These are phyloP conservation scores for Drosophila pegasa DNA, from an alignment of 2,888 invertebrate genomes.

Conservation along the genomic window DNA sequence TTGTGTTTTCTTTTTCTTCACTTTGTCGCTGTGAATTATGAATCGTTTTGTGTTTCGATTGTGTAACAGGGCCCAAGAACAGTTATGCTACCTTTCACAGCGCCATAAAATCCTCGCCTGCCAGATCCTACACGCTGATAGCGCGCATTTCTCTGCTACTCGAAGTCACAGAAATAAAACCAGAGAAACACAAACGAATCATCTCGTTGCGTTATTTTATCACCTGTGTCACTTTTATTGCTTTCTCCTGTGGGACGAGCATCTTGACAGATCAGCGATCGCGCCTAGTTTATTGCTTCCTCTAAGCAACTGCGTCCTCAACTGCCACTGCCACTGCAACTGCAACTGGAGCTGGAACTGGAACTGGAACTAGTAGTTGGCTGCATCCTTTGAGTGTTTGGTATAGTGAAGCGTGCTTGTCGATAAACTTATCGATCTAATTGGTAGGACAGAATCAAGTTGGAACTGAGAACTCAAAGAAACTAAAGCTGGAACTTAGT, in stretches of 20 bases:
- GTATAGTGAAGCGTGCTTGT: neutral
- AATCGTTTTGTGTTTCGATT: conserved; percentile 66
- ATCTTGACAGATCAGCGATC: conserved; percentile 77
- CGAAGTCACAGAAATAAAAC: conserved; percentile 23
- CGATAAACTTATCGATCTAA: neutral
- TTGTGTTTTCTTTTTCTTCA: conserved; percentile 31
- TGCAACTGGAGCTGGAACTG: conserved; percentile 4
- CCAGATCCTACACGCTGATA: conserved; percentile 73
- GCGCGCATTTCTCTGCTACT: conserved; percentile 65
- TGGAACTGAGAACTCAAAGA: no score
- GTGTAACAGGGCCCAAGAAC: conserved; percentile 76
- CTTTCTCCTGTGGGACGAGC: conserved; percentile 55
- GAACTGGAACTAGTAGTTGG: conserved; percentile 1
- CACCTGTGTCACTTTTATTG: conserved; percentile 78
- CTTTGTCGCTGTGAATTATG: conserved; percentile 55
- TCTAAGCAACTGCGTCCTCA: conserved; percentile 32
- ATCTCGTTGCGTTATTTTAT: conserved; percentile 83
- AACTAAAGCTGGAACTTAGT: no score
- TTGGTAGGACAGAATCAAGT: no score
- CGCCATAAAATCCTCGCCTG: conserved; percentile 61
- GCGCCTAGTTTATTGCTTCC: conserved; percentile 81
- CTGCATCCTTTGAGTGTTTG: conserved; percentile 1
- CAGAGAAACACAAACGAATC: conserved; percentile 51
- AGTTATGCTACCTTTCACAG: conserved; percentile 68
- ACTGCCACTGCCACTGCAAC: conserved; percentile 14